Base-by-base conservation (phyloP, 1,140 invertebrate genomes). In the Caerostris darwini region DNA sequence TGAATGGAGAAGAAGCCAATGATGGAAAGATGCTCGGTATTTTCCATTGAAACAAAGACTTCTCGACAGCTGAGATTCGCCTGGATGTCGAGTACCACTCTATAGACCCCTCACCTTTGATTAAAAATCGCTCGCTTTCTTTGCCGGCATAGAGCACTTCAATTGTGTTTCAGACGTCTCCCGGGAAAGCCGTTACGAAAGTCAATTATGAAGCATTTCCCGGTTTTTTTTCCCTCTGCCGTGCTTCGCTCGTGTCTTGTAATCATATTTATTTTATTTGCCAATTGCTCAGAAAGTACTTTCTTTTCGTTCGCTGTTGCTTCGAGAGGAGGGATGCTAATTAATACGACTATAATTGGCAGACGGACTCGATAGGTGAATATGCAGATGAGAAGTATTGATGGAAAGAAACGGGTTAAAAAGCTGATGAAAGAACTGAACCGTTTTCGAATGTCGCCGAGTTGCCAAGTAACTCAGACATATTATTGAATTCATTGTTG, bases 101-200 rank as follows among this genome's bases (percentile, higher is more conserved):
- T n/a, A 88, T 19, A 88, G 61, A 67, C n/a, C 58, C 86, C 57
- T 88, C 86, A 57, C 71, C 67, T 50, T 88, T 94, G 69, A 94
- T 94, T 94, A 94, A 94, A 94, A 94, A 94, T 87, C 67, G 67
- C 83, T 88, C 86, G 56, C 53, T 94, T 89, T 94, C 92, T 93
- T 93, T 93, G 82, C 54, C 64, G 56, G 53, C 57, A 83, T 85
- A 77, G 58, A 19, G 17, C 69, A 59, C 69, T 85, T 92, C 90
- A 92, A 92, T 85, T 85, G 83, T 85, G 57, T 85, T 85, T 50
- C 83, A 56, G 54, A 57, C 57, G 57, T 61, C 90, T 82, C 71
- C 56, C 10, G 90, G 90, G 90, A 91, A 91, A 91, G 69, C 90
- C 58, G 90, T 56, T 91, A 91, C 90, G 69, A 91, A 71, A 91